Evolutionary conservation across 2,797 vertebrate genomes (phyloP), one percentile per base, ranked within the genome.

Genomic region (Oreonectes daqikongensis): DNA sequence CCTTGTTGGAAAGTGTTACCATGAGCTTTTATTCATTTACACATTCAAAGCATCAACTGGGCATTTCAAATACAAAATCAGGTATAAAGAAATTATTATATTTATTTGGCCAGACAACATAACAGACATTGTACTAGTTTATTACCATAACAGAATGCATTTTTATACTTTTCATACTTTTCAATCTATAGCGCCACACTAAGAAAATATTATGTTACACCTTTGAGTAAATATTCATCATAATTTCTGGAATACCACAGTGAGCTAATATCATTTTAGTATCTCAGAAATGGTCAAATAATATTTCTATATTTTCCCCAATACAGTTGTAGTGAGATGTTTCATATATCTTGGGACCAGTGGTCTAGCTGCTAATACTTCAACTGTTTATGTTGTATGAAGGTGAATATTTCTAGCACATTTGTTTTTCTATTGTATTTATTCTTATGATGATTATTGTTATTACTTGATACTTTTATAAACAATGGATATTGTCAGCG

Each of bases 401-500:
- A 88, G 90, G 73, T 89, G 86, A 87, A 87, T 87, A 90, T 84
- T 88, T 90, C 84, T 79, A 86, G 84, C 87, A 91, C 85, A 91
- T 69, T 72, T 87, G 89, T 95, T 96, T 28, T 96, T 96, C 84
- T 96, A 94, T 92, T 88, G 88, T 92, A 86, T 92, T 89, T 92
- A 91, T 90, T 90, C 17, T 63, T 42, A 22, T 46, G n/a, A 69
- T 90, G 88, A 85, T 86, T 81, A 85, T 82, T 87, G 80, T 87
- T 88, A 81, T 87, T 83, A 86, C 81, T 83, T 83, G 85, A 82
- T 79, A 15, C 75, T 83, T 87, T 83, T 75, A 79, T 72, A 75
- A 78, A 63, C 26, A 79, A 73, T 82, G 76, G 87, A 83, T 85
- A 81, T 64, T 78, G 82, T 89, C 66, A 65, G 83, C 90, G 85